These are phyloP conservation scores for Troilus luridus DNA, from an alignment of 2,888 invertebrate genomes.

Conservation along the genomic window DNA sequence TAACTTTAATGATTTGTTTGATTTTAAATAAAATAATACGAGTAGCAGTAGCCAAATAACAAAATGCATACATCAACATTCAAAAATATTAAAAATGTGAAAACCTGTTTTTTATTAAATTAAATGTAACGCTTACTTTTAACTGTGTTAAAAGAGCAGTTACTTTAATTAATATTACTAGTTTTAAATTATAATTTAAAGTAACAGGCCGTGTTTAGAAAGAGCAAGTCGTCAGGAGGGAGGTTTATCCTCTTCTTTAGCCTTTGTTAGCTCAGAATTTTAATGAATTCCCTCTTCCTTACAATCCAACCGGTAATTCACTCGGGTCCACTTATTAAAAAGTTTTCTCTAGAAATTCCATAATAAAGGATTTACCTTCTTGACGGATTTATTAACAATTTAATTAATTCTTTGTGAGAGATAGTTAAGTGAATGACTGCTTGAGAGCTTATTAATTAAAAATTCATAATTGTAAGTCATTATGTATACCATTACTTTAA, in stretches of 20 bases:
- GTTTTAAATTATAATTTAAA: neutral
- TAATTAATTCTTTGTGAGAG: neutral
- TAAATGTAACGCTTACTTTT: no score
- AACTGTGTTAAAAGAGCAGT: neutral
- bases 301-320: neutral
- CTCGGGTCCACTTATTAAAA: slow-evolving; percentile 9
- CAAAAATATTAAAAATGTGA: no score
- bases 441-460: neutral
- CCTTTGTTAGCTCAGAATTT: neutral
- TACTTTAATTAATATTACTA: neutral
- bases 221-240: neutral
- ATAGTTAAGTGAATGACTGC: neutral
- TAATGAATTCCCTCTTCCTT: slow-evolving; percentile 1
- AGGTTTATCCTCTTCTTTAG: neutral
- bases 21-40: no score
- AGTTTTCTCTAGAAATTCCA: slow-evolving; percentile 22
- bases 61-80: no score
- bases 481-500: no score
- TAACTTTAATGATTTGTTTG: no score
- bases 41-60: no score
- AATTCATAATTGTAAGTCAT: neutral
- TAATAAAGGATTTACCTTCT: neutral
- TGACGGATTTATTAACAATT: neutral
- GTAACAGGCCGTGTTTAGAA: neutral
- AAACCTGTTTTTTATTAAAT: no score